phyloP scores from a whole-genome alignment of 1,140 invertebrate species.

The Ceratosolen solmsi region DNA sequence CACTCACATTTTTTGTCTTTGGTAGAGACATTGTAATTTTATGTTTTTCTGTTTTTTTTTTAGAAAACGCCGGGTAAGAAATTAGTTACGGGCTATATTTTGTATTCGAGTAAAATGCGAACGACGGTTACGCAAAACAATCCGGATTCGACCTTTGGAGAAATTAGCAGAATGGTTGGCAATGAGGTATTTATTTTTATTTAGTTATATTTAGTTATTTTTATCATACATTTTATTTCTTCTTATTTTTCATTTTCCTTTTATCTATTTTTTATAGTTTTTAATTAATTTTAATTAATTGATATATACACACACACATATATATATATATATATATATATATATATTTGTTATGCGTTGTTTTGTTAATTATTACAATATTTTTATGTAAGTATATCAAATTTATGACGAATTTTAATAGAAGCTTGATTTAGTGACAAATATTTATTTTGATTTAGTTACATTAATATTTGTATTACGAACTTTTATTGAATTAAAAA shows the following conservation, averaged over 20 bases:
- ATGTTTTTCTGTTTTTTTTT: constrained; percentile 69
- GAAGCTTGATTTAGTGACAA: no score
- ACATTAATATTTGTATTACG: no score
- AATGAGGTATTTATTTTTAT: constrained; percentile 81
- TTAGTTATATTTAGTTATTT: constrained; percentile 49
- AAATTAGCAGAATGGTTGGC: constrained; percentile 97
- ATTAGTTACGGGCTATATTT: constrained; percentile 97
- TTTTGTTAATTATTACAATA: no score
- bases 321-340: no score
- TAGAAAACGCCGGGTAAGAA: constrained; percentile 87
- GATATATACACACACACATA: neutral
- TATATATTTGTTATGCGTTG: no score
- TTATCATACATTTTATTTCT: constrained; percentile 34
- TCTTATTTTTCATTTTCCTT: neutral
- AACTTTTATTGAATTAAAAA: no score
- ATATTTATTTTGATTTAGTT: no score
- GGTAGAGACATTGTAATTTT: constrained; percentile 65
- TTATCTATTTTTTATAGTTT: neutral
- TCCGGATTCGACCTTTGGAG: constrained; percentile 95
- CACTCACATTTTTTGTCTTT: constrained; percentile 18
- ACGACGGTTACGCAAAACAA: constrained; percentile 91
- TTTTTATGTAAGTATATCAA: no score
- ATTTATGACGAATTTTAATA: no score
- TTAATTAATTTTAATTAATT: neutral
- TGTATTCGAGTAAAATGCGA: constrained; percentile 97